Evolutionary conservation across 2,113 vertebrate genomes (phyloP).

Genomic region (Istiophorus platypterus): DNA sequence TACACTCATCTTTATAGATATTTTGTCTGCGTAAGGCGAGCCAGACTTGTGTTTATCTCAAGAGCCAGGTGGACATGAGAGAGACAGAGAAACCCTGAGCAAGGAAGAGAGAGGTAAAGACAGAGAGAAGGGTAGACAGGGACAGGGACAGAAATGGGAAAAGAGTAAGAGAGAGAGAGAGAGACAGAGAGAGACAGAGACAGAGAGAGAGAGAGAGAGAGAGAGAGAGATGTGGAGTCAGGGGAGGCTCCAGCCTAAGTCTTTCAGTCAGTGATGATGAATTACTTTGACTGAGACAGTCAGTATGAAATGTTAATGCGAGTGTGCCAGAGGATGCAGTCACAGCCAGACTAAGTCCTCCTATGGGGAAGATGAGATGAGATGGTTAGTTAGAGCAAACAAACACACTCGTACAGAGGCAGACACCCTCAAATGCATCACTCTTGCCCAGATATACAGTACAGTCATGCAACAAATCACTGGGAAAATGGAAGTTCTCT

Average conservation of each 20-base stretch:
- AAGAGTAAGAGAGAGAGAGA: not conserved
- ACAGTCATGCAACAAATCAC: constrained; percentile 58
- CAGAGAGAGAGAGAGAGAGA: constrained; percentile 33
- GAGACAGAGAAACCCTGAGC: constrained; percentile 40
- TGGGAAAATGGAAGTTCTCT: constrained; percentile 52
- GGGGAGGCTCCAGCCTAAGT: constrained; percentile 61
- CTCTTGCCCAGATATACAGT: constrained; percentile 18
- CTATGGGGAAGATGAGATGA: constrained; percentile 68
- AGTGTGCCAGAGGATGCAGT: constrained; percentile 71
- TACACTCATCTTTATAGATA: constrained; percentile 63
- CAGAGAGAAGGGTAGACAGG: constrained; percentile 6
- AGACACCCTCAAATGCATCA: constrained; percentile 16
- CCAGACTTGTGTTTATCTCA: constrained; percentile 73
- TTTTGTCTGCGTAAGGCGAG: constrained; percentile 66
- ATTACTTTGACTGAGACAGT: constrained; percentile 81
- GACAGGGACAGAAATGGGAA: constrained; percentile 20
- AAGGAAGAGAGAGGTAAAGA: constrained; percentile 32
- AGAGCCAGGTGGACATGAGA: constrained; percentile 66
- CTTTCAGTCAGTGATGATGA: constrained; percentile 79
- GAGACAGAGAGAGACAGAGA: constrained; percentile 14
- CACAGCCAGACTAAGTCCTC: constrained; percentile 71
- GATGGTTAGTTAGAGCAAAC: constrained; percentile 62
- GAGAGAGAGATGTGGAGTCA: constrained; percentile 46
- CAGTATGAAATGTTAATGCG: constrained; percentile 83
- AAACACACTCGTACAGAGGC: constrained; percentile 29